phyloP scores from a whole-genome alignment of 1,140 invertebrate genomes.

The Eumaeus atala region DNA sequence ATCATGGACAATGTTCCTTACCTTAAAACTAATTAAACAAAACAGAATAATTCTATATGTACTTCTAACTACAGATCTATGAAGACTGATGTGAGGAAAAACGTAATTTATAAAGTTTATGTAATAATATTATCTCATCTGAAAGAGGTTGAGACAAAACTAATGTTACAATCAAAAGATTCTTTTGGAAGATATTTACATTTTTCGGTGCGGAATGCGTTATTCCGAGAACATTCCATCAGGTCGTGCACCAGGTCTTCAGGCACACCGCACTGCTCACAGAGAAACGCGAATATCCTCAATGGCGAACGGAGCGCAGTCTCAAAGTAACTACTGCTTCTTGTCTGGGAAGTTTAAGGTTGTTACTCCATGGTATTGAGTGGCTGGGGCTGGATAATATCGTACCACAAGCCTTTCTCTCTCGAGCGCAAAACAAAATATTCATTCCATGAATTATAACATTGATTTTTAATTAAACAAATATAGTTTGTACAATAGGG shows the following conservation, averaged over 20 bases:
- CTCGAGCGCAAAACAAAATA: constrained; percentile 4
- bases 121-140: not conserved
- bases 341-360: not conserved
- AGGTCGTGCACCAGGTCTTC: constrained; percentile 12
- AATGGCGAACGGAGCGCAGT: constrained; percentile 20
- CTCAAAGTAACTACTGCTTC: constrained; percentile 7
- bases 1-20: no score
- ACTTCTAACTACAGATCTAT: no score
- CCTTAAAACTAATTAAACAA: no score
- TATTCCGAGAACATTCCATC: constrained; percentile 17
- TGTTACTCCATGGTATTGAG: constrained; percentile 14
- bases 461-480: not conserved
- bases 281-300: constrained; percentile 16
- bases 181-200: not conserved
- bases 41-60: no score
- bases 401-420: constrained; percentile 19
- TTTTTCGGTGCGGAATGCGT: not conserved
- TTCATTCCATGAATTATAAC: not conserved
- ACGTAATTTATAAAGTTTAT: no score
- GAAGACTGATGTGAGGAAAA: no score
- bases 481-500: not conserved
- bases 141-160: not conserved
- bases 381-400: constrained; percentile 19
- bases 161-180: constrained; percentile 1
- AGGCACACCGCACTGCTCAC: constrained; percentile 10